Evolutionary conservation across 2,113 vertebrate species (phyloP).

Genomic region (Campylomormyrus numenius): DNA sequence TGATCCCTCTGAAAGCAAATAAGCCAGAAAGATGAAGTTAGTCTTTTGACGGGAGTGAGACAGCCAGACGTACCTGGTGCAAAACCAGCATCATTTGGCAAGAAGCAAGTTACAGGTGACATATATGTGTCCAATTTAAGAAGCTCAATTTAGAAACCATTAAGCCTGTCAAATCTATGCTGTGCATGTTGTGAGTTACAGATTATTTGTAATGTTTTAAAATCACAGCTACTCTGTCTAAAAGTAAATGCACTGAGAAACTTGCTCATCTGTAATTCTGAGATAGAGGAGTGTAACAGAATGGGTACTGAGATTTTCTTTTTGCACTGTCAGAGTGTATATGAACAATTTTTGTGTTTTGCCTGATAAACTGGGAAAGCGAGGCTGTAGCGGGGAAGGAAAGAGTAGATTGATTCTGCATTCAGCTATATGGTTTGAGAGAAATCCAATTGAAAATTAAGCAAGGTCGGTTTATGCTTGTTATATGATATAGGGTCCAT

Average conservation of each 20-base stretch:
- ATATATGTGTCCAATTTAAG: background rate
- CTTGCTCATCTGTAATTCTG: background rate
- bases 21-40: slow-evolving; percentile 33
- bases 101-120: background rate
- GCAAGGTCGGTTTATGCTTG: background rate
- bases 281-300: background rate
- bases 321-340: background rate
- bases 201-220: background rate
- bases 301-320: background rate
- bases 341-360: background rate
- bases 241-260: background rate
- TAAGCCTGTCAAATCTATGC: background rate
- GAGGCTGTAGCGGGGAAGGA: background rate
- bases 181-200: background rate
- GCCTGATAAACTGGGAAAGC: background rate
- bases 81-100: background rate
- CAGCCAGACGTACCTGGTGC: background rate
- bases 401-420: background rate
- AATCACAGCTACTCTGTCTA: background rate
- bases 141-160: background rate
- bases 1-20: slow-evolving; percentile 61
- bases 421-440: background rate
- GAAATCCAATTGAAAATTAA: background rate
- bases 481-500: background rate
- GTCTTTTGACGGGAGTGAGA: slow-evolving; percentile 26